phyloP scores from a whole-genome alignment of 2,797 vertebrate species.

The Eulemur coronatus region DNA sequence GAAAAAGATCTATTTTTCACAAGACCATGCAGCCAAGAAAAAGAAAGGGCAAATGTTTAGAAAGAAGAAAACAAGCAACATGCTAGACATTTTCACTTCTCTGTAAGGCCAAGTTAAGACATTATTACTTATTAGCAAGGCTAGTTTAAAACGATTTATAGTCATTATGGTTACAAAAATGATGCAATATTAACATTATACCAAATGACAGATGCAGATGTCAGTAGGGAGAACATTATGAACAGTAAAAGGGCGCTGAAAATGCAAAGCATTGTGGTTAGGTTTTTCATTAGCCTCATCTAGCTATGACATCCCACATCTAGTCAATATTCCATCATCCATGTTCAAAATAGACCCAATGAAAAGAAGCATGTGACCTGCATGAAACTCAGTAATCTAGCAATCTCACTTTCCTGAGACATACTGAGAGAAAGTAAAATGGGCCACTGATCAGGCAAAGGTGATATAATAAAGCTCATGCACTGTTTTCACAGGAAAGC shows the following conservation, averaged over 20 bases:
- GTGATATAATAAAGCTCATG: neutral
- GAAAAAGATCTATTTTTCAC: neutral
- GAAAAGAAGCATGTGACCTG: neutral
- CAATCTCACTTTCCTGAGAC: neutral
- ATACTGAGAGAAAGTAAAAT: neutral
- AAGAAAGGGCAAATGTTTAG: neutral
- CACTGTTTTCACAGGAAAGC: neutral
- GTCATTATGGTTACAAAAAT: neutral
- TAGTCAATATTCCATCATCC: neutral
- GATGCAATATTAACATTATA: neutral
- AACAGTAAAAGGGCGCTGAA: conserved; percentile 9
- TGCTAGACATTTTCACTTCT: neutral
- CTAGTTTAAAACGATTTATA: conserved; percentile 11
- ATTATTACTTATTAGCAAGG: neutral
- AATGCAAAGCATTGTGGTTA: neutral
- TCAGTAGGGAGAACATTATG: neutral
- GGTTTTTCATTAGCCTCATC: neutral
- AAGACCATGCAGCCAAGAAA: neutral
- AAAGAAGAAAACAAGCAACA: conserved; percentile 28
- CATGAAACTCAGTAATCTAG: neutral
- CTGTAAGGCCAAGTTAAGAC: neutral
- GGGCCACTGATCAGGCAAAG: neutral
- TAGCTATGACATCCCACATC: neutral
- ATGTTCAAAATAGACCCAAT: neutral
- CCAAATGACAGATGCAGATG: neutral